Conservation (phyloP, 2,113 vertebrate species). For the Macrotis lagotis region DNA sequence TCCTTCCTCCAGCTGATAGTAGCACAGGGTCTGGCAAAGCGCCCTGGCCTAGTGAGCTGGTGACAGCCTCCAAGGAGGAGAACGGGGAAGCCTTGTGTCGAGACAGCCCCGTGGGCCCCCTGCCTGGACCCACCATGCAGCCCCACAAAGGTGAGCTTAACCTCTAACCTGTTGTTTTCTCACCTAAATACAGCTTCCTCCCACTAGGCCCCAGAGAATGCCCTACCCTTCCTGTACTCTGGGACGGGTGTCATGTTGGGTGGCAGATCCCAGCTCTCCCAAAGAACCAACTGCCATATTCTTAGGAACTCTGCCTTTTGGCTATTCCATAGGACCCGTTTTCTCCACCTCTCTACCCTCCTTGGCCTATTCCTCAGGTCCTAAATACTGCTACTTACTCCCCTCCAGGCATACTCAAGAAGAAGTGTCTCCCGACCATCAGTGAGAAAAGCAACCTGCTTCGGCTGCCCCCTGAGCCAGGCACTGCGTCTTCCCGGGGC, state of each 20-base stretch:
- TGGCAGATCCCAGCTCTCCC: neutral
- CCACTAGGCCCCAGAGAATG: neutral
- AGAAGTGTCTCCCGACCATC: slow-evolving; percentile 90
- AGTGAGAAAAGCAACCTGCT: slow-evolving; percentile 89
- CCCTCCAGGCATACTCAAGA: slow-evolving; percentile 90
- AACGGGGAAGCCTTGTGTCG: slow-evolving; percentile 78
- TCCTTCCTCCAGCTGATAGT: slow-evolving; percentile 78
- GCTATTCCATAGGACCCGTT: too few species aligned
- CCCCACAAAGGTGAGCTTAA: slow-evolving; percentile 88
- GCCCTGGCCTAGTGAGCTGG: slow-evolving; percentile 88
- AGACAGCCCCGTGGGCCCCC: slow-evolving; percentile 80
- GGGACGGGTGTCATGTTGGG: neutral
- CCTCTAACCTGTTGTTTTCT: too few species aligned
- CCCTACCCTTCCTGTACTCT: too few species aligned
- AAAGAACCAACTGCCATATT: too few species aligned
- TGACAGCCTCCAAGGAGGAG: slow-evolving; percentile 81
- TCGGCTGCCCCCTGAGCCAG: slow-evolving; percentile 84
- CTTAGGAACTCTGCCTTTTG: too few species aligned
- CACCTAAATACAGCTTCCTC: too few species aligned
- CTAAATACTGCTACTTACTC: neutral
- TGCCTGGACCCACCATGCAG: slow-evolving; percentile 83
- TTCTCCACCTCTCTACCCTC: neutral
- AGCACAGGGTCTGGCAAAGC: slow-evolving; percentile 69
- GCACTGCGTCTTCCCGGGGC: slow-evolving; percentile 82
- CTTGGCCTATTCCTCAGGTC: neutral